Conservation (phyloP, 2,888 invertebrate genomes). For the Thelaira solivaga region DNA sequence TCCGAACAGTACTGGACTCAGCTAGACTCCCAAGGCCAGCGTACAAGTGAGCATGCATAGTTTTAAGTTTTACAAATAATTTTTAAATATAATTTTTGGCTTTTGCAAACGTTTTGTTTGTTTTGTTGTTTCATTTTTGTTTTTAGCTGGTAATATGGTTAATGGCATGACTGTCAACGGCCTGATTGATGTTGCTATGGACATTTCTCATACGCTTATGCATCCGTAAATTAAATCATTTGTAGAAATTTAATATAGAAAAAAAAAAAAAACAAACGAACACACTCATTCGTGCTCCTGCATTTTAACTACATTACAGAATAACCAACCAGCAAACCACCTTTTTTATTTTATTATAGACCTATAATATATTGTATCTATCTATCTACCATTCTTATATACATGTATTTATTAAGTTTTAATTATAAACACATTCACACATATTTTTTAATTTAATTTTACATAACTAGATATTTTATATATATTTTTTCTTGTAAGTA, state of each 20-base stretch:
- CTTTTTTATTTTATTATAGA: conserved; percentile 18
- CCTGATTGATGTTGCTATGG: conserved; percentile 85
- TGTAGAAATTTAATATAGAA: conserved; percentile 24
- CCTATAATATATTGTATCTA: conserved; percentile 26
- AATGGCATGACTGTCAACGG: conserved; percentile 87
- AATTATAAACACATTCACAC: conserved; percentile 39
- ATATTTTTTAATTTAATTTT: conserved; percentile 42
- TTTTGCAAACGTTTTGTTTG: conserved; percentile 33
- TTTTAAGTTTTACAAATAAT: conserved; percentile 55
- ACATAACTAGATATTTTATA: conserved; percentile 49
- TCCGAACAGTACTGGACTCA: conserved; percentile 95
- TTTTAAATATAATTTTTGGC: conserved; percentile 22
- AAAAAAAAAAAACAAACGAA: conserved; percentile 24
- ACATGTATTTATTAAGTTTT: conserved; percentile 40
- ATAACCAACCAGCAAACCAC: conserved; percentile 39
- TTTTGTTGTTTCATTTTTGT: conserved; percentile 64
- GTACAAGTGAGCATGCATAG: conserved; percentile 64
- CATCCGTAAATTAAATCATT: conserved; percentile 64
- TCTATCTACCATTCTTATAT: conserved; percentile 11
- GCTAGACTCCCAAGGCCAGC: conserved; percentile 83
- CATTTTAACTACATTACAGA: conserved; percentile 42
- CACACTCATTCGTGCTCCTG: background rate
- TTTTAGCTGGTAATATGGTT: conserved; percentile 83
- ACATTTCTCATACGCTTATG: conserved; percentile 79
- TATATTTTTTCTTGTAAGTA: conserved; percentile 3